These are phyloP conservation scores for Hippasteria phrygiana DNA, from an alignment of 53 echinoderm and acorn worm genomes.

Conservation along the genomic window DNA sequence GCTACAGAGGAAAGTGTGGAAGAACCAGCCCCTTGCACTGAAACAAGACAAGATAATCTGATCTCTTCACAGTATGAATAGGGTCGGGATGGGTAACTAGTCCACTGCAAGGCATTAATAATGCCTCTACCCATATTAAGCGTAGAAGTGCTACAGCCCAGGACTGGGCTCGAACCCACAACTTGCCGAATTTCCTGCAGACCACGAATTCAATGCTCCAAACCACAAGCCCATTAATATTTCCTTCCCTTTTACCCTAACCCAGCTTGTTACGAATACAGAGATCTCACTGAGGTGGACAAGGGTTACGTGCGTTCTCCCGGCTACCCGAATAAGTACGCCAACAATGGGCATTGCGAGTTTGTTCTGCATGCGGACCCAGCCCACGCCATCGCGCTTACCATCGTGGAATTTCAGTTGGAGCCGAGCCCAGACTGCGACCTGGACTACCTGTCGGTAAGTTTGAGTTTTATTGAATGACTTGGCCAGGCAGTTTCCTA, in stretches of 20 bases:
- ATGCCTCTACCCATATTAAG: no score
- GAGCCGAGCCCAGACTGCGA: constrained; percentile 69
- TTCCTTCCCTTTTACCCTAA: no score
- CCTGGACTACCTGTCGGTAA: constrained; percentile 71
- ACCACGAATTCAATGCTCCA: not conserved
- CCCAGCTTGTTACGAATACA: constrained; percentile 71
- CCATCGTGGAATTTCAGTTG: constrained; percentile 72
- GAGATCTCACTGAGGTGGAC: constrained; percentile 54
- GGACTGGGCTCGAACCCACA: no score
- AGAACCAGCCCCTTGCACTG: no score
- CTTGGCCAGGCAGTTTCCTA: not conserved
- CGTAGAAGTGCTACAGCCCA: no score
- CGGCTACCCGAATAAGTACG: constrained; percentile 76
- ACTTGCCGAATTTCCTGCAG: not conserved
- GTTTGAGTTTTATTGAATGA: not conserved
- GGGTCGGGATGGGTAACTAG: no score
- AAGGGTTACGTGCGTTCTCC: constrained; percentile 71
- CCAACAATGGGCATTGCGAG: constrained; percentile 69
- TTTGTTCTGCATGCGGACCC: constrained; percentile 78
- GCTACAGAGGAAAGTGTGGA: no score
- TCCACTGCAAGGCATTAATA: no score
- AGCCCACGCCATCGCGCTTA: constrained; percentile 68
- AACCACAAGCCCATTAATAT: not conserved
- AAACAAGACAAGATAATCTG: no score
- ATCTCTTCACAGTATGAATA: no score